Conservation (phyloP, 2,113 vertebrate genomes). For the Thunnus thynnus region DNA sequence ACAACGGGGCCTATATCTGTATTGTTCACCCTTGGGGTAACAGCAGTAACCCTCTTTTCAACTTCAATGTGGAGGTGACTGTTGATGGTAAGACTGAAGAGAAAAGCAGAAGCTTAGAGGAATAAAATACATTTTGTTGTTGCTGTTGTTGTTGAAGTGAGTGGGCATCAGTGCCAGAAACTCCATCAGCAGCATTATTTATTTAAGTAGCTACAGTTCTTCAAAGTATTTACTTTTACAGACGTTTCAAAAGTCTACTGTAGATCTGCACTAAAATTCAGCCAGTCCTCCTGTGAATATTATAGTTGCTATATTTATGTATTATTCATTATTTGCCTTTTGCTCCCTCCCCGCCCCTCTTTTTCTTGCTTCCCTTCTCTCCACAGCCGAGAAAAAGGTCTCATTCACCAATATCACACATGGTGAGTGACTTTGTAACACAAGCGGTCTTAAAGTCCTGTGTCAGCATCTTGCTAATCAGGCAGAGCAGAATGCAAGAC, state of each 20-base stretch:
- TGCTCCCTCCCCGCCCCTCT: background rate
- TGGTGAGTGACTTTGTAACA: conserved; percentile 79
- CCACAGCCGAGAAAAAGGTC: conserved; percentile 63
- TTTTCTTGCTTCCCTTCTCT: conserved; percentile 38
- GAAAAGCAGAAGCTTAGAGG: conserved; percentile 5
- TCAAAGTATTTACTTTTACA: conserved; percentile 71
- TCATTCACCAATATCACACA: conserved; percentile 53
- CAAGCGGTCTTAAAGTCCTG: conserved; percentile 63
- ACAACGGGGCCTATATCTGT: conserved; percentile 78
- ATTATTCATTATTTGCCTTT: conserved; percentile 75
- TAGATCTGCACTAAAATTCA: conserved; percentile 63
- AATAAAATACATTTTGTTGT: conserved; percentile 39
- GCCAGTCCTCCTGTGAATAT: conserved; percentile 68
- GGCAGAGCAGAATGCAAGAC: conserved; percentile 61
- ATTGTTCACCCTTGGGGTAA: conserved; percentile 56
- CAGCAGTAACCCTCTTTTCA: conserved; percentile 35
- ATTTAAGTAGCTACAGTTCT: conserved; percentile 71
- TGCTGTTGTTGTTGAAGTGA: conserved; percentile 54
- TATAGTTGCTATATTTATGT: conserved; percentile 63
- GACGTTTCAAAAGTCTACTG: conserved; percentile 57
- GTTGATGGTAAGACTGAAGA: conserved; percentile 73
- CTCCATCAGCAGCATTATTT: conserved; percentile 68
- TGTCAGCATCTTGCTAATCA: conserved; percentile 78
- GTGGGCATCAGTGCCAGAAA: conserved; percentile 58
- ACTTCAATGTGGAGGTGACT: conserved; percentile 65